Percentiles rank a stretch among this genome's conserved stretches.
Evolutionary conservation across 2,113 vertebrate species (phyloP).

Genomic region (Heptranchias perlo): DNA sequence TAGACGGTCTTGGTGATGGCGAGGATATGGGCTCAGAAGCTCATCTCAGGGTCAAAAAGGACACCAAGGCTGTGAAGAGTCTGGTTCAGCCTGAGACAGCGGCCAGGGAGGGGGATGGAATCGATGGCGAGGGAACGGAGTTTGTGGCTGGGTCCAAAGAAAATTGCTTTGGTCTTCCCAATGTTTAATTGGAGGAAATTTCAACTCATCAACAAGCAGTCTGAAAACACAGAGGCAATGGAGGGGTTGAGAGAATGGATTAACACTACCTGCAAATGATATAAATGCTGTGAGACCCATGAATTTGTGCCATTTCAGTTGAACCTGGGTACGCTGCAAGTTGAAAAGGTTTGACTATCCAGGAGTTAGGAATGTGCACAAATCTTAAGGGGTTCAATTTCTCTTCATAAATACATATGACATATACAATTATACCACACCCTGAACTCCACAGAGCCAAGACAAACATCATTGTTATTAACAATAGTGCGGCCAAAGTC

Average conservation of each 20-base stretch:
- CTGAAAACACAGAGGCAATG: neutral
- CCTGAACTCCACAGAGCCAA: neutral
- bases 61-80: neutral
- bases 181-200: neutral
- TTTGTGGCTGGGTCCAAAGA: neutral
- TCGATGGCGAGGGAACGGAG: neutral
- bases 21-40: neutral
- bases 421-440: neutral
- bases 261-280: neutral
- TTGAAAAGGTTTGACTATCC: neutral
- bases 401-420: neutral
- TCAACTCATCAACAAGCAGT: neutral
- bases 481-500: conserved; percentile 1
- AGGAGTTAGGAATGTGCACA: neutral
- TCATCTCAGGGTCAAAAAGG: neutral
- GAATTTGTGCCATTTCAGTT: neutral
- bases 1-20: too few relatives aligned
- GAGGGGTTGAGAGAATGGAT: neutral
- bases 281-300: neutral
- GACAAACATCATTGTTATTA: neutral
- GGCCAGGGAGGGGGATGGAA: too few relatives aligned
- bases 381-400: neutral
- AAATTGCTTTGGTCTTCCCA: neutral
- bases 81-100: neutral
- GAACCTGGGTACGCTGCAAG: neutral